Conservation (phyloP, 2,888 invertebrate genomes). For the Polyploca ridens region DNA sequence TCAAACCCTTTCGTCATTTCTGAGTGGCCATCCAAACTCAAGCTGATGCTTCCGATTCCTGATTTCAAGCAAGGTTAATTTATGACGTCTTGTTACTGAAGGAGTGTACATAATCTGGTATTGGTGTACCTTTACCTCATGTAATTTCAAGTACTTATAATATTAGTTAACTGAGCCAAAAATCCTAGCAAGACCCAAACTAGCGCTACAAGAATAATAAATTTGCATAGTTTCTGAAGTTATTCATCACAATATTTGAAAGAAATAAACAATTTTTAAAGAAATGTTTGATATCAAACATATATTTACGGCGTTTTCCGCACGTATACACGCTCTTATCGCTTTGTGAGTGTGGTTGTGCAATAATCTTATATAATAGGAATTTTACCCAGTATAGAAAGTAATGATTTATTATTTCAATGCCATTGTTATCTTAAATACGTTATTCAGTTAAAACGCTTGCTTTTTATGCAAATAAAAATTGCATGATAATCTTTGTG, state of each 20-base stretch:
- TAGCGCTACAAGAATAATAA: not conserved
- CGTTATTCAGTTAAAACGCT: conserved; percentile 39
- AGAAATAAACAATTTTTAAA: not conserved
- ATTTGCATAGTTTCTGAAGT: not conserved
- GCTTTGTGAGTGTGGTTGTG: conserved; percentile 50
- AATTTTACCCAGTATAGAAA: conserved; percentile 67
- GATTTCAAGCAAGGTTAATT: no score
- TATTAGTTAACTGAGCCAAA: no score
- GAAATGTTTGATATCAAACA: conserved; percentile 19
- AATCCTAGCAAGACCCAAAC: not conserved
- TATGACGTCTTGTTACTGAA: no score
- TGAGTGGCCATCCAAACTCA: no score
- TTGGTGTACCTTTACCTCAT: no score
- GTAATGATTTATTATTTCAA: conserved; percentile 72
- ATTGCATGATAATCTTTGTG: conserved; percentile 25
- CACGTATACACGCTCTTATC: conserved; percentile 38
- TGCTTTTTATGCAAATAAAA: conserved; percentile 37
- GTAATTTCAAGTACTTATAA: no score
- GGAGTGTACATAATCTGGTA: no score
- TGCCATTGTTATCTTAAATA: conserved; percentile 67
- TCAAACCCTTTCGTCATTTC: no score
- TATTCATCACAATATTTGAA: not conserved
- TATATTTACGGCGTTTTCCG: conserved; percentile 33
- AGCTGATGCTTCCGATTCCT: no score
- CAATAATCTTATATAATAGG: conserved; percentile 60